Base-by-base conservation (phyloP, 2,113 vertebrate genomes). In the Carollia perspicillata region DNA sequence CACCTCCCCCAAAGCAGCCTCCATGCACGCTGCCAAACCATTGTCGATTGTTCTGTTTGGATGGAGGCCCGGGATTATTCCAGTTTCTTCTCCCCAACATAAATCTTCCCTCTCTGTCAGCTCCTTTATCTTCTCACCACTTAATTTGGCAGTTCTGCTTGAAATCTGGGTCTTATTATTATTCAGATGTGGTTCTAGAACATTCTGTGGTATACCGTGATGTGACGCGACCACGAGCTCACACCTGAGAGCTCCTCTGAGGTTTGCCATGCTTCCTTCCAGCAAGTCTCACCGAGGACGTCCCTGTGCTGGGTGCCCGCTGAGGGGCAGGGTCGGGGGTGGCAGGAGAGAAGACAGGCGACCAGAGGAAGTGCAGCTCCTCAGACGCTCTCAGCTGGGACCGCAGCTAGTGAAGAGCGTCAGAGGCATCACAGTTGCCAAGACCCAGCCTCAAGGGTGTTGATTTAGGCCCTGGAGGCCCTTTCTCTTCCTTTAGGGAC, bases 151-250 rank as follows among this genome's bases (percentile, higher is more conserved):
- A 53, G 30, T 55, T 78, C 71, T 69, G 35, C 58, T 90, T 85
- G 35, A 88, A 90, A 83, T 68, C 63, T 35, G 63, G 16, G 66
- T n/a, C 35, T 84, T 23, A 30, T 17, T 42, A 26, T 44, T 42
- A 69, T 66, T 77, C 72, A 42, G 33, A 42, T 55, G 55, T 22
- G 2, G 16, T 90, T 97, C 94, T 90, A 85, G 94, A 93, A 96
- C 55, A 63, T 87, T 95, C 93, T 65, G 35, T 90, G 90, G 81
- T 77, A 37, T 40, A 37, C n/a, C 7, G 6, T 26, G 9, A 37
- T 33, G 53, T 55, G 95, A 75, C 8, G 2, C 49, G 84, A 28
- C 40, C 51, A 17, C 1, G 0, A 66, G 35, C 60, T 88, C 77
- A 69, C 20, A 28, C 51, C 44, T 49, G 10, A 89, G 72, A 16